Evolutionary conservation across 2,797 vertebrate genomes (phyloP).

Genomic region (Anguilla marmorata): DNA sequence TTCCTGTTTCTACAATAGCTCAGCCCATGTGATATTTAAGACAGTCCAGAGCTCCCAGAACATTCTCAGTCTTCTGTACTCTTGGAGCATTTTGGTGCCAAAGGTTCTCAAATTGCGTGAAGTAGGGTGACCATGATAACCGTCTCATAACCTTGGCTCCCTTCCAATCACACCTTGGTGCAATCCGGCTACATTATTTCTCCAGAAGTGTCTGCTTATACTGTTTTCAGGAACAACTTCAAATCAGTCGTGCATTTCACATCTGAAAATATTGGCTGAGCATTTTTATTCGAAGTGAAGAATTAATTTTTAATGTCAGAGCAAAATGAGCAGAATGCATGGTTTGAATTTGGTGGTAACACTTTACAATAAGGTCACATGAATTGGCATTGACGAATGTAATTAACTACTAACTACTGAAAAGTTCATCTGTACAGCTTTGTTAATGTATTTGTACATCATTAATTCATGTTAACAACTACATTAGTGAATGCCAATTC

Average conservation of each 20-base stretch:
- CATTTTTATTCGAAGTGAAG: background rate
- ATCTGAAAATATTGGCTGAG: background rate
- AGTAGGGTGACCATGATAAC: too few relatives aligned
- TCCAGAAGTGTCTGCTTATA: background rate
- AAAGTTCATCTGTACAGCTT: too few relatives aligned
- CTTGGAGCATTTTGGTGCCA: background rate
- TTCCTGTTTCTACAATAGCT: too few relatives aligned
- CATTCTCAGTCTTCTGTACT: background rate
- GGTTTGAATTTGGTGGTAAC: background rate
- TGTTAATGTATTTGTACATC: too few relatives aligned
- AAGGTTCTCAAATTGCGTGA: background rate
- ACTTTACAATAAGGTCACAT: background rate
- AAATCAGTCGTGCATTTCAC: background rate
- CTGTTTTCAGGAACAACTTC: background rate
- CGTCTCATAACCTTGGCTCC: too few relatives aligned
- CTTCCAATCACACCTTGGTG: background rate
- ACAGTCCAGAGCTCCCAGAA: background rate
- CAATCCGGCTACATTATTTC: background rate
- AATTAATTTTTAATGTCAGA: background rate
- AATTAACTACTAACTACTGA: too few relatives aligned
- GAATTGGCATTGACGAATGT: too few relatives aligned
- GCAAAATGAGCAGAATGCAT: background rate
- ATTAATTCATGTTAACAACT: too few relatives aligned
- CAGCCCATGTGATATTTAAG: background rate
- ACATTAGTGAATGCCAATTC: too few relatives aligned